Base-by-base conservation (phyloP, 2,797 vertebrate species). In the Prionace glauca region DNA sequence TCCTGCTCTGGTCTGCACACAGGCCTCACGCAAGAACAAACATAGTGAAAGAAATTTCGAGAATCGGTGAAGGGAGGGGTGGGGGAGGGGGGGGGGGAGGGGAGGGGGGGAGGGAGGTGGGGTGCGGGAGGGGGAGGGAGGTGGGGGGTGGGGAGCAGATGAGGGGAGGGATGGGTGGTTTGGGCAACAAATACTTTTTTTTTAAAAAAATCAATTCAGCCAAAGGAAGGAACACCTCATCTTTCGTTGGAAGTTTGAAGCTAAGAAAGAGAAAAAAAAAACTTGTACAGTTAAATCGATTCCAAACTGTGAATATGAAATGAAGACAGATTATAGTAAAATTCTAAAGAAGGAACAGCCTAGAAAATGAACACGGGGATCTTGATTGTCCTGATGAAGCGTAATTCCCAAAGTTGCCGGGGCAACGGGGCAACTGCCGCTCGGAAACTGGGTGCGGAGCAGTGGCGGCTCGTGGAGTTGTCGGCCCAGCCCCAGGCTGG, bases 281-380 rank as follows among this genome's bases (percentile, higher is more conserved):
- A 95, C 95, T 3, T 96, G 96, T 97, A 97, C 96, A 97, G 96
- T 96, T 96, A 97, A 98, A 98, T 97, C 98, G 97, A 98, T 98
- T 97, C 98, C 56, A 20, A 69, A 77, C 96, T 98, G 98, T 98
- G 98, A 97, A 97, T 97, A 97, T 94, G 96, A 79, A 95, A 95
- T 96, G 95, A 86, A 29, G 0, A 69, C 96, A 96, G 95, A 96
- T 96, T 96, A 96, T 74, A 96, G 94, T 96, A 84, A 98, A 96
- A 97, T 97, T 97, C 97, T 97, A 98, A 97, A 97, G 96, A 97
- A 97, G 97, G 96, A 97, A 97, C 96, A 96, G 97, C 98, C 97
- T 96, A 97, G 96, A 97, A 96, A 97, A 98, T 98, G 97, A 97
- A 96, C 98, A 97, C 97, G 98, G 36, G 22, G 69, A 41, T 69